phyloP scores from a whole-genome alignment of 2,888 invertebrate genomes.

The Callinectes sapidus region DNA sequence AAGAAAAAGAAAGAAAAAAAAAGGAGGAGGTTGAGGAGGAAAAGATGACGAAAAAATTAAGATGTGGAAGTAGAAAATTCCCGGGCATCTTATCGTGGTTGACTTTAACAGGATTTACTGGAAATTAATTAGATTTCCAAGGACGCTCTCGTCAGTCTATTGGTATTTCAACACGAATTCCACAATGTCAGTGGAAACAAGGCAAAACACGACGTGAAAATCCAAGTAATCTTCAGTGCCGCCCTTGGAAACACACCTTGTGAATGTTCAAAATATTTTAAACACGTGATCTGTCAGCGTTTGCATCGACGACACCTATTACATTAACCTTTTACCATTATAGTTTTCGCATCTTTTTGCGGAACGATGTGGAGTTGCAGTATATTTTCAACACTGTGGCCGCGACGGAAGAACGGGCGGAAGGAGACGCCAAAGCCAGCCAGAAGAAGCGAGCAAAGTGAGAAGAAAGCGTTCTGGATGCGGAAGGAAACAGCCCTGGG shows the following conservation, averaged over 20 bases:
- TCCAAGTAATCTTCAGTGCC: no score
- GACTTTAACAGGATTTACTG: no score
- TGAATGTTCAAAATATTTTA: neutral
- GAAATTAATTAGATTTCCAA: no score
- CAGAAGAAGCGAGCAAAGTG: neutral
- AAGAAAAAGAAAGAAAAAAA: no score
- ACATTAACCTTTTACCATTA: neutral
- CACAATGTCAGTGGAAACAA: no score
- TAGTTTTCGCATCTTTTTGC: neutral
- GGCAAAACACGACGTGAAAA: no score
- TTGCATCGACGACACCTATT: neutral
- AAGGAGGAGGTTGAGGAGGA: no score
- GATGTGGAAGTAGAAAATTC: no score
- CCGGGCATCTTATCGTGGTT: no score
- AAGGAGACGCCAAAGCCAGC: neutral
- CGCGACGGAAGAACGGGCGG: neutral
- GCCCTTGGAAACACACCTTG: neutral
- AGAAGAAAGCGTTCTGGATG: neutral
- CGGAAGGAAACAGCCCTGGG: neutral
- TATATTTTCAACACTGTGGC: neutral
- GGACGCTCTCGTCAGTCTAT: no score
- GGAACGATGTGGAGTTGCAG: neutral
- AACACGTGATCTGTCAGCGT: neutral
- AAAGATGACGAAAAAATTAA: no score
- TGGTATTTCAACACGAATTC: no score